Evolutionary conservation across 2,113 vertebrate genomes (phyloP).

Genomic region (Crocuta crocuta): DNA sequence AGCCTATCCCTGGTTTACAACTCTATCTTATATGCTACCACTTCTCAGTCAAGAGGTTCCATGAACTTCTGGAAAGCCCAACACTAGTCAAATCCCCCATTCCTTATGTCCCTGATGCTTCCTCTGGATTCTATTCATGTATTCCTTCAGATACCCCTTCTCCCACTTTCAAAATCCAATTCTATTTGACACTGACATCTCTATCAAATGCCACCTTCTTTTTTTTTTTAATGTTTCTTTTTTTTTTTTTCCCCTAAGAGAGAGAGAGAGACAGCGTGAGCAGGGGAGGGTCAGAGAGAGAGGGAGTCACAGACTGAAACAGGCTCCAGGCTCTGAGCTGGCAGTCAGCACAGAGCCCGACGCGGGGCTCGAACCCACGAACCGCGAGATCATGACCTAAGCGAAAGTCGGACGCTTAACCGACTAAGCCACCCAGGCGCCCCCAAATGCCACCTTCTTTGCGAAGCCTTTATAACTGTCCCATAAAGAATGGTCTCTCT

Average conservation of each 20-base stretch:
- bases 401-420: no score
- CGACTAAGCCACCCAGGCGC: no score
- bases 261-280: no score
- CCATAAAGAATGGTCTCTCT: not conserved
- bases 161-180: not conserved
- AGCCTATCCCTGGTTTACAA: not conserved
- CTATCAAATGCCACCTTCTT: not conserved
- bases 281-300: no score
- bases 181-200: not conserved
- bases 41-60: not conserved
- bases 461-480: not conserved
- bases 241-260: no score
- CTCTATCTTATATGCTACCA: not conserved
- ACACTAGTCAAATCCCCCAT: not conserved
- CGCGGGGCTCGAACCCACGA: no score
- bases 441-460: not conserved
- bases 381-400: no score
- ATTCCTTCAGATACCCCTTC: not conserved
- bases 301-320: no score
- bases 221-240: not conserved
- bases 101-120: not conserved
- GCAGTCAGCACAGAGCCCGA: no score
- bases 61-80: not conserved
- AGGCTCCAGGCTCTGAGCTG: no score
- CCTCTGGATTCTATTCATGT: not conserved